Evolutionary conservation across 2,888 invertebrate species (phyloP), one percentile per base, ranked within the genome.

Genomic region (Caenorhabditis wallacei): DNA sequence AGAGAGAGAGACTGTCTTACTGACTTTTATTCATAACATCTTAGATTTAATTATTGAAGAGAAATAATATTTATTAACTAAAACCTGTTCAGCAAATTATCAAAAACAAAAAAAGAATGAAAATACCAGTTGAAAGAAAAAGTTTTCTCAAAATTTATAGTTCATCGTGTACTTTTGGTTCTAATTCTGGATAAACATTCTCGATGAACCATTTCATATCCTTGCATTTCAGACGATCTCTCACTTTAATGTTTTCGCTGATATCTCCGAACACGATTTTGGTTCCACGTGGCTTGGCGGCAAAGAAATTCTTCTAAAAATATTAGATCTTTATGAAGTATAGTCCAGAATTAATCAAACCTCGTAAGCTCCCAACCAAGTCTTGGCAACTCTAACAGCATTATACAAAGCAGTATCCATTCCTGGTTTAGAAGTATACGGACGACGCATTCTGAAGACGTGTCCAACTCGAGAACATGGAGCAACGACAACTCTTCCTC

Each of bases 361-460:
- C 84, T 84, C 76, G 61, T 87, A 80, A 2, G 59, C 97, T 95
- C 98, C 99, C 95, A 99, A 96, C 99, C 99, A 99, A 92, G 99
- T 99, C 93, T 97, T 97, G 91, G 98, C 98, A 91, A 98, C 97
- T 92, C 99, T 95, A 91, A 97, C 97, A 90, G 98, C 97, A 94
- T 99, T 99, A 94, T 97, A 97, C 91, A 89, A 76, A 95, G 97
- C 95, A 85, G 96, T 95, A 94, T 92, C 93, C 66, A 98, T 95
- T 92, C 98, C 97, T 92, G 89, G 85, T 57, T 88, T 89, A 48
- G 87, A 85, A 57, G 80, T 96, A 94, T 99, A 99, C 68, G 99
- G 99, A 85, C 97, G 96, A 94, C 97, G 96, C 95, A 97, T 97
- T 91, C 97, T 95, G 94, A 97, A 98, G 92, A 97, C 97, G 94